Evolutionary conservation across 1,140 invertebrate species (phyloP), one percentile per base, ranked within the genome.

Genomic region (Brachionus manjavacas): DNA sequence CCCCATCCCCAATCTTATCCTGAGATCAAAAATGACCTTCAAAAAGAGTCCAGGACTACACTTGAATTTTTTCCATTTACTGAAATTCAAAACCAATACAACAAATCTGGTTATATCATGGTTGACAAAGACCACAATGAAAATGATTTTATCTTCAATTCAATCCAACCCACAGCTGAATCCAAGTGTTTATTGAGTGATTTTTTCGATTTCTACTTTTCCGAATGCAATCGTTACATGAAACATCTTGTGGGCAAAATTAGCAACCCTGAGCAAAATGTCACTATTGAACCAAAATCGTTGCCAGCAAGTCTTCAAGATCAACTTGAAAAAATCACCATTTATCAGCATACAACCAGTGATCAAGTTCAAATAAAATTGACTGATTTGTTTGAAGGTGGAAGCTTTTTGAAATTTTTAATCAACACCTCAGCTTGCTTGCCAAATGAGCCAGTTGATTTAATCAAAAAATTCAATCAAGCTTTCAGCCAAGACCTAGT

Each of bases 111-210:
- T 8, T 76, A 76, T 16, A 49, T 76, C 23, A 49, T 76, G 39
- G 72, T 76, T 28, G 72, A 74, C 39, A 74, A 74, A 74, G 70
- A 76, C 25, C 72, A 76, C 16, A 76, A 46, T 25, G 72, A 76
- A 2, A 49, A 76, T 49, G 41, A 76, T 4, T 76, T 76, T 14
- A n/a, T 76, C 3, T 76, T 76, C 4, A 76, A 76, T 49, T 76
- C 72, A 14, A 76, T 76, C 23, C 43, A 20, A 76, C 43, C 72
- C 14, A 49, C 39, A 9, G 20, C 41, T 49, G 43, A 76, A 7
- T 25, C 39, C 20, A 76, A 49, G 25, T 76, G 41, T 46, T 25
- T 76, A 25, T 8, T 49, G 4, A 76, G n/a, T 25, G 72, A 76
- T 11, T 76, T 76, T 76, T 76, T 49, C 12, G 23, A 76, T 49